phyloP scores from a whole-genome alignment of 2,888 invertebrate species.

The Beris morrisii region DNA sequence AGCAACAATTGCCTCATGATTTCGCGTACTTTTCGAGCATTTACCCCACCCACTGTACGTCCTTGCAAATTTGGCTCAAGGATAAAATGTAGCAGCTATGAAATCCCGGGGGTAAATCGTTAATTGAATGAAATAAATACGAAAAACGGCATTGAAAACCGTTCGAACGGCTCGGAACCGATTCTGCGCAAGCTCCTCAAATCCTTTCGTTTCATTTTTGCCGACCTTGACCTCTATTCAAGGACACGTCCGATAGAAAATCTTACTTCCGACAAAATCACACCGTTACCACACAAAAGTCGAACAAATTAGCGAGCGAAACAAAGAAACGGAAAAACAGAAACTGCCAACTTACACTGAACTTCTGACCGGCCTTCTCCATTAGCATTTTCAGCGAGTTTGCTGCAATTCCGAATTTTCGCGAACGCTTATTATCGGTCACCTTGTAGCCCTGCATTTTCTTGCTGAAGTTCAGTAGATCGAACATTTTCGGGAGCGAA shows the following conservation, averaged over 20 bases:
- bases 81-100: too few species aligned
- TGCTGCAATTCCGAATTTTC: slow-evolving; percentile 54
- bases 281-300: background rate
- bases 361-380: slow-evolving; percentile 51
- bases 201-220: slow-evolving; percentile 7
- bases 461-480: slow-evolving; percentile 5
- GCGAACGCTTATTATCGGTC: slow-evolving; percentile 51
- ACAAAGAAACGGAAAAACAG: background rate
- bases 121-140: too few species aligned
- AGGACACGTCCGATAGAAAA: slow-evolving; percentile 15
- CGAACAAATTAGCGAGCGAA: background rate
- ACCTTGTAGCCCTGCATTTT: slow-evolving; percentile 54
- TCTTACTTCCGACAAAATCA: slow-evolving; percentile 3
- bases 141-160: too few species aligned
- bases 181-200: slow-evolving; percentile 17
- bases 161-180: slow-evolving; percentile 3
- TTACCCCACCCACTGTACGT: too few species aligned
- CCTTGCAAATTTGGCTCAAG: too few species aligned
- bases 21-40: too few species aligned
- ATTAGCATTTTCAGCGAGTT: slow-evolving; percentile 51
- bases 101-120: too few species aligned
- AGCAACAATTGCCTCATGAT: too few species aligned
- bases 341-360: slow-evolving; percentile 53
- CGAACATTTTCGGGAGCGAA: slow-evolving; percentile 2
- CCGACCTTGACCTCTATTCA: slow-evolving; percentile 23